phyloP scores from a whole-genome alignment of 2,113 vertebrate genomes.

The Aphyosemion australe region DNA sequence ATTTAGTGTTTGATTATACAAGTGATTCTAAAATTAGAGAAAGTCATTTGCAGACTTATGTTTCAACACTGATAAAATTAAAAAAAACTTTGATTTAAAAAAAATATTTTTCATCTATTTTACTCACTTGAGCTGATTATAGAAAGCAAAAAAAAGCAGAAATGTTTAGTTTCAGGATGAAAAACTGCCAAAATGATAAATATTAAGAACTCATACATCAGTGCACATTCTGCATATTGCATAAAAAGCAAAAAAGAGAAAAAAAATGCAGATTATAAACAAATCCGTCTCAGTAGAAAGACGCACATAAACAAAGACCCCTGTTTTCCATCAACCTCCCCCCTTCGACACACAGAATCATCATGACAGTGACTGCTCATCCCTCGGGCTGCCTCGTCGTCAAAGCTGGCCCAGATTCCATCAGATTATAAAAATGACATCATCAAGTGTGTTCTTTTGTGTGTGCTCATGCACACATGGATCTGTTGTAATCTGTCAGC shows the following conservation, averaged over 20 bases:
- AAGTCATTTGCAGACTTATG: slow-evolving; percentile 7
- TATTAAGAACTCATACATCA: slow-evolving; percentile 19
- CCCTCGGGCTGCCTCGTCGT: slow-evolving; percentile 58
- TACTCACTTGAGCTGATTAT: slow-evolving; percentile 3
- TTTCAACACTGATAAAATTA: too few species aligned
- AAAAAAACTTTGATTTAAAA: too few species aligned
- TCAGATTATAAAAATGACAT: slow-evolving; percentile 73
- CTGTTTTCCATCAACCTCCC: slow-evolving; percentile 32
- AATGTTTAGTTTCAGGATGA: neutral
- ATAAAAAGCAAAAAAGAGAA: slow-evolving; percentile 21
- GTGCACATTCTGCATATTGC: slow-evolving; percentile 25
- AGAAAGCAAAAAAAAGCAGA: slow-evolving; percentile 23
- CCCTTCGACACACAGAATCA: slow-evolving; percentile 58
- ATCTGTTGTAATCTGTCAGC: slow-evolving; percentile 9
- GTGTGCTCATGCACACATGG: slow-evolving; percentile 16
- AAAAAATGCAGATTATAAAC: slow-evolving; percentile 5
- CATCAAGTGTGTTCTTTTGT: slow-evolving; percentile 43
- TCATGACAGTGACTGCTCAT: slow-evolving; percentile 72
- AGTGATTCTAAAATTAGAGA: slow-evolving; percentile 4
- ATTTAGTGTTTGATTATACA: slow-evolving; percentile 36
- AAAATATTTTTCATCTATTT: slow-evolving; percentile 3
- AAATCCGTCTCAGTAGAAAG: slow-evolving; percentile 9
- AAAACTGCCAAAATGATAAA: slow-evolving; percentile 18
- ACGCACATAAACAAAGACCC: neutral
- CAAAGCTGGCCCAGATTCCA: slow-evolving; percentile 70